phyloP scores from a whole-genome alignment of 2,113 vertebrate species.

The Corvus moneduloides region DNA sequence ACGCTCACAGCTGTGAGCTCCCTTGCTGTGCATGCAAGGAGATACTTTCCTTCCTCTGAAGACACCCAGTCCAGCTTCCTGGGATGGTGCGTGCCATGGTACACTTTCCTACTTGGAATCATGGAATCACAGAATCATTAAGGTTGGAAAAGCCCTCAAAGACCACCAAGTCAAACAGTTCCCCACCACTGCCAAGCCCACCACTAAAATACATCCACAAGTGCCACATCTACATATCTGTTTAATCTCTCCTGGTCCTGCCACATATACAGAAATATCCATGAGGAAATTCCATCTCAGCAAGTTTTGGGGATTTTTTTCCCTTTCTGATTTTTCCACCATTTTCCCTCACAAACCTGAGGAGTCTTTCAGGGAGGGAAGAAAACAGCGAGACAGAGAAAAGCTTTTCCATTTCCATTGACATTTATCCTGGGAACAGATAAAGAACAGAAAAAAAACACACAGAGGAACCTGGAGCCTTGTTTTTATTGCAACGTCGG shows the following conservation, averaged over 20 bases:
- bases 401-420: background rate
- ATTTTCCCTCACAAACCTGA: background rate
- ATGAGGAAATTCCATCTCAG: background rate
- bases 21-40: background rate
- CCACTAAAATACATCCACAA: background rate
- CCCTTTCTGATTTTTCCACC: background rate
- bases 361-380: background rate
- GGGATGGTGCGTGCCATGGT: too few species aligned
- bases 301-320: too few species aligned
- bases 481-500: background rate
- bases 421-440: slow-evolving; percentile 26
- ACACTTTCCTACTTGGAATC: background rate
- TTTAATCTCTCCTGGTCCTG: background rate
- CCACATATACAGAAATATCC: rapidly evolving
- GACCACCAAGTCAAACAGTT: background rate
- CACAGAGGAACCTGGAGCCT: background rate
- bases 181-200: background rate
- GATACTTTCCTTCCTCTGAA: background rate
- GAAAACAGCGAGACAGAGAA: background rate
- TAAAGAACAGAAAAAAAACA: slow-evolving; percentile 9
- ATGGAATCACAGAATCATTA: background rate
- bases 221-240: background rate
- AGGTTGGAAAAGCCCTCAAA: background rate
- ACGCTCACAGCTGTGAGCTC: background rate
- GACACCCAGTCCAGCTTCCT: background rate